Conservation (phyloP, 2,797 vertebrate species). For the Astyanax mexicanus region DNA sequence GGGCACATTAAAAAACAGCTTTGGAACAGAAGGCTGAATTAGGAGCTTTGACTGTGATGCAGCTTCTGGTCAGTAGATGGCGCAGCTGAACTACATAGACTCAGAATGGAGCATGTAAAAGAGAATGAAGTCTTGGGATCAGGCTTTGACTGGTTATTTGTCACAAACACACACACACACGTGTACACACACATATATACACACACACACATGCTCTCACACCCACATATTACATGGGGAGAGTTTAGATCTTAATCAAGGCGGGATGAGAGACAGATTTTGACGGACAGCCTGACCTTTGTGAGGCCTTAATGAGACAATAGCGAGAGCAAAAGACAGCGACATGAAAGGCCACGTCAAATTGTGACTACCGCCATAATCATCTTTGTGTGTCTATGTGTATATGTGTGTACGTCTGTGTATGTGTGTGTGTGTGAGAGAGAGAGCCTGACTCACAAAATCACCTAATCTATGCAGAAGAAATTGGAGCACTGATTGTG, state of each 20-base stretch:
- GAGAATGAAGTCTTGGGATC: slow-evolving; percentile 10
- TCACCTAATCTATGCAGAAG: slow-evolving; percentile 55
- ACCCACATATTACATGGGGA: slow-evolving; percentile 32
- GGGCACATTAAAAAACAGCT: background rate
- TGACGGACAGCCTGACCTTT: slow-evolving; percentile 75
- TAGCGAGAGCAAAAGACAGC: slow-evolving; percentile 50
- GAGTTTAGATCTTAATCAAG: slow-evolving; percentile 56
- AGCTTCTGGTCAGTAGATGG: slow-evolving; percentile 26
- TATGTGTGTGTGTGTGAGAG: slow-evolving; percentile 9
- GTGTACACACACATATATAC: background rate
- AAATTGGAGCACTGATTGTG: slow-evolving; percentile 47
- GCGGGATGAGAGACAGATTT: slow-evolving; percentile 44
- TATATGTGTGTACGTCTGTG: slow-evolving; percentile 13
- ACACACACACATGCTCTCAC: slow-evolving; percentile 15
- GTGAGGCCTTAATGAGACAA: slow-evolving; percentile 68
- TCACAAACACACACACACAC: slow-evolving; percentile 23
- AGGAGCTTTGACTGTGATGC: background rate
- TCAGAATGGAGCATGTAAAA: background rate
- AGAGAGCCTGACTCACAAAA: slow-evolving; percentile 14
- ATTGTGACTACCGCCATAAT: slow-evolving; percentile 63
- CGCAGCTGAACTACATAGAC: slow-evolving; percentile 15
- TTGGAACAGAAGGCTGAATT: background rate
- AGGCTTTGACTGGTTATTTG: slow-evolving; percentile 8
- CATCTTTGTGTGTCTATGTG: slow-evolving; percentile 38
- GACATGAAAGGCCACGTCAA: slow-evolving; percentile 56